A percentile compares a stretch with the other conserved stretches of the same genome.
Conservation (phyloP, 2,888 invertebrate genomes). For the Drosophila melanosoma region DNA sequence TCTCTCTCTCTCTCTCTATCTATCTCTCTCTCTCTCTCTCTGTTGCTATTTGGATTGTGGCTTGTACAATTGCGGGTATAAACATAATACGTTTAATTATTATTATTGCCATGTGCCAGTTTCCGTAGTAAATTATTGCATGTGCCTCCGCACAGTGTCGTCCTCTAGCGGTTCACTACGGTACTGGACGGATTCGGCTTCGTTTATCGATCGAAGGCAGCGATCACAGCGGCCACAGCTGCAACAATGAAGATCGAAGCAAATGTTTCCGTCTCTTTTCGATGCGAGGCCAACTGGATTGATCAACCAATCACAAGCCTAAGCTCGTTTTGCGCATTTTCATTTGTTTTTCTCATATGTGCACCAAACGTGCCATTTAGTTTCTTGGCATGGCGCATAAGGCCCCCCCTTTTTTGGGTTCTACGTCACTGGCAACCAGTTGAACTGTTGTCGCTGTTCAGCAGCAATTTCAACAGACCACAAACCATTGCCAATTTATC, state of each 20-base stretch:
- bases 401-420: not conserved
- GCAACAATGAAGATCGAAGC: not conserved
- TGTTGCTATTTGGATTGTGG: conserved; percentile 4
- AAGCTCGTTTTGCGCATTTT: not conserved
- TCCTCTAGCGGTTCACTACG: not conserved
- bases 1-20: not conserved
- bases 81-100: conserved; percentile 78
- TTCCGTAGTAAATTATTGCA: conserved; percentile 34
- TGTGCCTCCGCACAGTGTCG: conserved; percentile 40
- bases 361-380: not conserved
- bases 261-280: not conserved
- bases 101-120: conserved; percentile 72
- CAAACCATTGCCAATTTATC: conserved; percentile 69
- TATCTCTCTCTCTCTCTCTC: not conserved
- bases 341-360: not conserved
- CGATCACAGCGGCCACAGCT: not conserved
- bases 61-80: conserved; percentile 54
- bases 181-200: not conserved
- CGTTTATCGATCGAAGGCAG: not conserved
- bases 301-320: not conserved
- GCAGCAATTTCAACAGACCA: conserved; percentile 31
- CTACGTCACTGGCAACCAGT: conserved; percentile 31
- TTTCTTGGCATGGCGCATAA: not conserved
- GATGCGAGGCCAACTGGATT: not conserved
- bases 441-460: conserved; percentile 6